These are phyloP conservation scores for Synanthedon vespiformis DNA, from an alignment of 2,888 invertebrate genomes.

Conservation along the genomic window DNA sequence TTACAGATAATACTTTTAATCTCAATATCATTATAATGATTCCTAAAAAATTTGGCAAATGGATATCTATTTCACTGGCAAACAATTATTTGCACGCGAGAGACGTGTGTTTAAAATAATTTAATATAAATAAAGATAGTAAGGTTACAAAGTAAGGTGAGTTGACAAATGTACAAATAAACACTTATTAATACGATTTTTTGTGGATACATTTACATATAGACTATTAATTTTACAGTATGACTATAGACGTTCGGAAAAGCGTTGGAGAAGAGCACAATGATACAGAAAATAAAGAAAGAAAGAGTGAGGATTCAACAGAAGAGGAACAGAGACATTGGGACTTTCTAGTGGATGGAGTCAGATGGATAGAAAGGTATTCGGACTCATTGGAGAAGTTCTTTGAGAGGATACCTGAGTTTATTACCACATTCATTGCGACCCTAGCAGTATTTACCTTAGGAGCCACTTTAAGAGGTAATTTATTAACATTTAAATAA, in stretches of 20 bases:
- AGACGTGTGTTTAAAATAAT: conserved; percentile 22
- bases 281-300: neutral
- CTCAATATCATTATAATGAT: neutral
- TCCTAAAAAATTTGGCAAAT: neutral
- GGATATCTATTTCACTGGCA: conserved; percentile 16
- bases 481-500: conserved; percentile 4
- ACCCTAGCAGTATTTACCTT: conserved; percentile 73
- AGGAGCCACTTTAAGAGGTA: conserved; percentile 74
- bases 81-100: conserved; percentile 22
- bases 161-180: neutral
- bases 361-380: conserved; percentile 73
- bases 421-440: conserved; percentile 65
- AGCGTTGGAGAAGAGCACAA: conserved; percentile 5
- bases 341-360: conserved; percentile 69
- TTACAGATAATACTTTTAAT: neutral
- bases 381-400: conserved; percentile 62
- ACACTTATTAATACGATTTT: too few species aligned
- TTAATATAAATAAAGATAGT: conserved; percentile 6
- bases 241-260: conserved; percentile 22
- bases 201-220: too few species aligned
- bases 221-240: conserved; percentile 11
- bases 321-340: conserved; percentile 25
- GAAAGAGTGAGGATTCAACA: neutral
- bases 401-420: conserved; percentile 68
- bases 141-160: conserved; percentile 1